A percentile compares a stretch with the other conserved stretches of the same genome.
Evolutionary conservation across 2,888 invertebrate species (phyloP).

Genomic region (Oligia strigilis): DNA sequence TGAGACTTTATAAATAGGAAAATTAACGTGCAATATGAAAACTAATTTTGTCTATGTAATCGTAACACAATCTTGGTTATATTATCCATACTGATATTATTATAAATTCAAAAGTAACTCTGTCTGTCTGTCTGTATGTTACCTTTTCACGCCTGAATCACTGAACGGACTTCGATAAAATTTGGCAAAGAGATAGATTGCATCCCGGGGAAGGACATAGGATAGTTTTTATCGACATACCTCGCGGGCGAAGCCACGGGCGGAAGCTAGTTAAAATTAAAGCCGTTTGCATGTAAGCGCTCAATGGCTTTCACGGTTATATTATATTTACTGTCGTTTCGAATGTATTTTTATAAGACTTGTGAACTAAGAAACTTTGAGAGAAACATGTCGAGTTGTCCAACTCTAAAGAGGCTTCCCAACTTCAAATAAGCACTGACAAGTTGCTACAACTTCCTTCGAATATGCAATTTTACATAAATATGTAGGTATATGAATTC

Average conservation of each 20-base stretch:
- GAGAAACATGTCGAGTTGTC: neutral
- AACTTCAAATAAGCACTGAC: conserved; percentile 21
- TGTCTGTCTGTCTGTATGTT: no score
- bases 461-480: conserved; percentile 21
- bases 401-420: neutral
- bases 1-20: neutral
- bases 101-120: no score
- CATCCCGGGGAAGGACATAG: no score
- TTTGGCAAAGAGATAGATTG: no score
- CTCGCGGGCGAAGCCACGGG: no score
- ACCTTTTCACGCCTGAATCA: no score
- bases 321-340: neutral
- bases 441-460: conserved; percentile 13
- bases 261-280: neutral
- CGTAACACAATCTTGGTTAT: neutral
- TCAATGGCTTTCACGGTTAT: neutral
- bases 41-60: neutral
- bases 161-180: no score
- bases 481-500: neutral
- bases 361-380: neutral
- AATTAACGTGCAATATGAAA: neutral
- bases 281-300: neutral
- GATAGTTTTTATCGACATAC: no score
- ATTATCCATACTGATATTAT: no score
- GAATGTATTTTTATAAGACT: neutral